These are phyloP conservation scores for Stegostoma tigrinum DNA, from an alignment of 2,113 vertebrate species.

Conservation along the genomic window DNA sequence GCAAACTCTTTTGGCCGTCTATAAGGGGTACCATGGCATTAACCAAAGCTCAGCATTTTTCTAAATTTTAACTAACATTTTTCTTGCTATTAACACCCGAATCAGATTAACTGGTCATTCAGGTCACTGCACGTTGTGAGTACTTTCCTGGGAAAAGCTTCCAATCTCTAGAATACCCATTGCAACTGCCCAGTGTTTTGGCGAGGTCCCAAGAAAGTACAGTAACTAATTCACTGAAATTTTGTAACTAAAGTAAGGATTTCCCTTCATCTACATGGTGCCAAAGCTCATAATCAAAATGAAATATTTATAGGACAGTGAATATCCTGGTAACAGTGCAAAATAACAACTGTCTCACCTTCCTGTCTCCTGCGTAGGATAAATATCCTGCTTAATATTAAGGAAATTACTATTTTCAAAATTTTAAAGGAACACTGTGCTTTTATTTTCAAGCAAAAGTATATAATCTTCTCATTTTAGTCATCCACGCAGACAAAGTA, in stretches of 20 bases:
- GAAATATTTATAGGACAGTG: conserved; percentile 25
- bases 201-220: background rate
- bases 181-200: background rate
- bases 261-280: conserved; percentile 10
- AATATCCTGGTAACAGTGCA: conserved; percentile 29
- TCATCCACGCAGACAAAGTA: background rate
- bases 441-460: conserved; percentile 1
- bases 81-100: background rate
- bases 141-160: background rate
- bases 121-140: background rate
- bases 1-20: background rate
- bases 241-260: conserved; percentile 7
- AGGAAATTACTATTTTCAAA: background rate
- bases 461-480: background rate
- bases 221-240: background rate
- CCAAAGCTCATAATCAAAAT: conserved; percentile 22
- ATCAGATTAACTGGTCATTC: background rate
- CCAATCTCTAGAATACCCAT: background rate
- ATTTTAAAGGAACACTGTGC: background rate
- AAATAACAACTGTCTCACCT: conserved; percentile 19
- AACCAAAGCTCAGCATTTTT: background rate
- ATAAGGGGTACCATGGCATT: background rate
- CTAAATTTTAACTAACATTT: background rate
- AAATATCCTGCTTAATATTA: conserved; percentile 35
- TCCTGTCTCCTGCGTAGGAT: conserved; percentile 13